Evolutionary conservation across 2,888 invertebrate genomes (phyloP).

Genomic region (Caenorhabditis panamensis): DNA sequence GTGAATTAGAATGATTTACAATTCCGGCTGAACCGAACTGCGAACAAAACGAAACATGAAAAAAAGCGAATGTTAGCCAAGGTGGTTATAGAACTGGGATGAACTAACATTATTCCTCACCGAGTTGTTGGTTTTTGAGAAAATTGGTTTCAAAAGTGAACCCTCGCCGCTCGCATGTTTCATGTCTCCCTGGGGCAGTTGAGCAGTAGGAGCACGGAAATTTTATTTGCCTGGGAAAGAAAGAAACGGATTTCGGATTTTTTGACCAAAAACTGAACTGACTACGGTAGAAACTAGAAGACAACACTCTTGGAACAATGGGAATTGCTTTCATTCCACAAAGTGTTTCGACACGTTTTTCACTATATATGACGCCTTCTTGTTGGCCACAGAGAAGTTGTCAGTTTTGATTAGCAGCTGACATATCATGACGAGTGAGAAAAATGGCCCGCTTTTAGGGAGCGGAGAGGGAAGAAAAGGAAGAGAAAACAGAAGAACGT

Average conservation of each 20-base stretch:
- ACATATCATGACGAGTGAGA: slow-evolving; percentile 57
- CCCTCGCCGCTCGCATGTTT: slow-evolving; percentile 3
- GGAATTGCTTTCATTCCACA: slow-evolving; percentile 22
- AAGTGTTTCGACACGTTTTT: slow-evolving; percentile 49
- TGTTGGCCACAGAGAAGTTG: slow-evolving; percentile 33
- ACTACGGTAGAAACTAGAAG: background rate
- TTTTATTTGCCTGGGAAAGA: slow-evolving; percentile 46
- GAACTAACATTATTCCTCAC: too few species aligned
- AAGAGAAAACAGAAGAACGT: background rate
- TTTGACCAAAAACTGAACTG: slow-evolving; percentile 1
- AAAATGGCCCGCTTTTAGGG: slow-evolving; percentile 26
- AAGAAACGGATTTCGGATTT: background rate
- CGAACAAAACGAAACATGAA: background rate
- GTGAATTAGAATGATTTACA: slow-evolving; percentile 47
- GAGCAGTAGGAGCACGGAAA: background rate
- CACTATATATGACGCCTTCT: slow-evolving; percentile 31
- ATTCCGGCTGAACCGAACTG: slow-evolving; percentile 22
- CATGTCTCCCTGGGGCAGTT: slow-evolving; percentile 21
- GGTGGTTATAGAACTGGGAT: too few species aligned
- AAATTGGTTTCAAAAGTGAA: background rate
- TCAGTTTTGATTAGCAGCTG: slow-evolving; percentile 60
- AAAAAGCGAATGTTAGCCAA: background rate
- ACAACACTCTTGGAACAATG: slow-evolving; percentile 39
- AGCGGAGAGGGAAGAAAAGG: background rate
- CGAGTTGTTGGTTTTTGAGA: slow-evolving; percentile 4